Evolutionary conservation across 2,888 invertebrate genomes (phyloP).

Genomic region (Sepiola atlantica): DNA sequence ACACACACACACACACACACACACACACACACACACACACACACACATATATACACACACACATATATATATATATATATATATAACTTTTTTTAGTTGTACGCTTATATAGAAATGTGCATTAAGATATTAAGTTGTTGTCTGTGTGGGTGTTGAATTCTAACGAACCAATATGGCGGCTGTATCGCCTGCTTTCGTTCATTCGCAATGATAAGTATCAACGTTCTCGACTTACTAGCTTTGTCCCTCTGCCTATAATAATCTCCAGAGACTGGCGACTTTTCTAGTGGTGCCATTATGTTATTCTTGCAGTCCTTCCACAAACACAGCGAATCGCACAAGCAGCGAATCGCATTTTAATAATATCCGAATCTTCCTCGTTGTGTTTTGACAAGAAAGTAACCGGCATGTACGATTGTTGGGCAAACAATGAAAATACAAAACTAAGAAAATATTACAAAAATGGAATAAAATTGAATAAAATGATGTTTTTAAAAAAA

Average conservation of each 20-base stretch:
- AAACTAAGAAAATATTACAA: no score
- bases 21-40: neutral
- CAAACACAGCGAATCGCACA: neutral
- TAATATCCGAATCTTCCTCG: neutral
- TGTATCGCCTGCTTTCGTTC: neutral
- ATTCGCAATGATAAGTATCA: neutral
- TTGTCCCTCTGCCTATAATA: neutral
- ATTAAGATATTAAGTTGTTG: neutral
- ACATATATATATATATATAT: neutral
- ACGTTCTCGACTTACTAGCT: neutral
- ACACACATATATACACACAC: neutral
- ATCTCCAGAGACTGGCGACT: neutral
- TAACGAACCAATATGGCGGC: neutral
- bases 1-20: neutral
- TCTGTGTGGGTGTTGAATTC: neutral
- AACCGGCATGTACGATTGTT: neutral
- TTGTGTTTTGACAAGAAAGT: neutral
- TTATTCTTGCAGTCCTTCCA: neutral
- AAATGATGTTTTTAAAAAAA: no score
- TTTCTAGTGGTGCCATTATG: neutral
- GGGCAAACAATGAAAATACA: neutral
- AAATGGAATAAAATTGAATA: no score
- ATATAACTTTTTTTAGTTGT: neutral
- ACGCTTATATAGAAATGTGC: neutral
- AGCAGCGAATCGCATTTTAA: neutral